Percentiles rank a stretch among this genome's conserved stretches.
These are phyloP conservation scores for Lepidurus couesii DNA, from an alignment of 1,140 invertebrate species.

Conservation along the genomic window DNA sequence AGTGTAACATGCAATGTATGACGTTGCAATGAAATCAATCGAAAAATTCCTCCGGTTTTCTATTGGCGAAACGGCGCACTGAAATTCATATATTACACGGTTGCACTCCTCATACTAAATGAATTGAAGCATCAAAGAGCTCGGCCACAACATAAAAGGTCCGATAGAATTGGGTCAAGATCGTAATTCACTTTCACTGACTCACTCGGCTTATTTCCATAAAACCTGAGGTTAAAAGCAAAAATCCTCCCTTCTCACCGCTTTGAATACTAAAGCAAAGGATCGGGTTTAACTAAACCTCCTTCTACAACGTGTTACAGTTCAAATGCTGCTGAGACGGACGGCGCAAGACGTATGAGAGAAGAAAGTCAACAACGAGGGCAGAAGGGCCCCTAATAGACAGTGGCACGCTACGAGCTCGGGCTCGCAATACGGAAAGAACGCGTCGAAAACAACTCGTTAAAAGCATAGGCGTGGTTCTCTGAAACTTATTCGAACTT, in stretches of 20 bases:
- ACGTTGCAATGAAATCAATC: background rate
- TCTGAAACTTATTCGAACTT: background rate
- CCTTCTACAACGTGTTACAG: background rate
- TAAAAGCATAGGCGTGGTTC: slow-evolving; percentile 6
- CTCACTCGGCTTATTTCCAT: background rate
- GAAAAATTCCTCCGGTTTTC: background rate
- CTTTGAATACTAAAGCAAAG: background rate
- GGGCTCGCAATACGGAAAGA: background rate
- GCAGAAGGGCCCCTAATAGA: background rate
- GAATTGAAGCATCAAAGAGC: background rate
- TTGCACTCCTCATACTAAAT: background rate
- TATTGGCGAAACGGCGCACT: background rate
- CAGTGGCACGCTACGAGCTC: background rate
- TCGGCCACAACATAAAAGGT: background rate
- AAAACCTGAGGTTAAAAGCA: slow-evolving; percentile 1
- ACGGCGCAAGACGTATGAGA: background rate
- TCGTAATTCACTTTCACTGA: slow-evolving; percentile 3
- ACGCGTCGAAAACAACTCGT: background rate
- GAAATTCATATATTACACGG: background rate
- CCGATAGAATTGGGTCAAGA: background rate
- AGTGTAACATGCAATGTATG: background rate
- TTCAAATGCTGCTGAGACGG: background rate
- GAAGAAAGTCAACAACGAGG: background rate
- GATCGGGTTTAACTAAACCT: background rate
- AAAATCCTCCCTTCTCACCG: background rate